These are phyloP conservation scores for Agapostemon virescens DNA, from an alignment of 2,888 invertebrate genomes.

Conservation along the genomic window DNA sequence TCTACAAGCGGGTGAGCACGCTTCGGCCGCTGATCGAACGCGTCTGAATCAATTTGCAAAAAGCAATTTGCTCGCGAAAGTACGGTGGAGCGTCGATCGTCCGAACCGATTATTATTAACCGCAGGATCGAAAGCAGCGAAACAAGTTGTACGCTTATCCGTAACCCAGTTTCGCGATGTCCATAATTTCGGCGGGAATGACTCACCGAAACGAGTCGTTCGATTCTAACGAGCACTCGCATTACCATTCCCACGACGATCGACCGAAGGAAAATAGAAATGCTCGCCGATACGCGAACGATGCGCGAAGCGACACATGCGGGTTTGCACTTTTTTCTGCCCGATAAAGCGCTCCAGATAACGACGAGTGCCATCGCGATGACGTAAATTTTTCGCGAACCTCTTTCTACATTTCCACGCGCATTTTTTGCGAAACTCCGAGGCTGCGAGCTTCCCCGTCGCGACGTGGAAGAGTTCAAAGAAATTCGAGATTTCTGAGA, in stretches of 20 bases:
- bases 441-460: neutral
- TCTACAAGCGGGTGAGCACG: constrained; percentile 90
- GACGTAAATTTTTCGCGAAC: neutral
- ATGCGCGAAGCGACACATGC: neutral
- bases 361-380: neutral
- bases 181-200: constrained; percentile 20
- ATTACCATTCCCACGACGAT: constrained; percentile 19
- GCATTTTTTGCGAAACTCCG: neutral
- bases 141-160: neutral
- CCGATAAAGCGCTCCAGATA: constrained; percentile 16
- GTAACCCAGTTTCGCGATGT: constrained; percentile 19
- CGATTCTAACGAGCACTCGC: constrained; percentile 22
- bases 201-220: constrained; percentile 17
- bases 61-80: neutral
- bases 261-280: constrained; percentile 3
- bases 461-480: no score
- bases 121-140: neutral
- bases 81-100: no score
- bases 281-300: neutral
- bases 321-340: constrained; percentile 1
- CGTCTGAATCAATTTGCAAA: no score
- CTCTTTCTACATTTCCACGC: neutral
- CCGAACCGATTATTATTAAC: neutral
- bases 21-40: neutral
- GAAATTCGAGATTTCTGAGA: no score